Percentiles rank a stretch among this genome's conserved stretches.
Evolutionary conservation across 2,113 vertebrate species (phyloP).

Genomic region (Rhadina sibilatrix): DNA sequence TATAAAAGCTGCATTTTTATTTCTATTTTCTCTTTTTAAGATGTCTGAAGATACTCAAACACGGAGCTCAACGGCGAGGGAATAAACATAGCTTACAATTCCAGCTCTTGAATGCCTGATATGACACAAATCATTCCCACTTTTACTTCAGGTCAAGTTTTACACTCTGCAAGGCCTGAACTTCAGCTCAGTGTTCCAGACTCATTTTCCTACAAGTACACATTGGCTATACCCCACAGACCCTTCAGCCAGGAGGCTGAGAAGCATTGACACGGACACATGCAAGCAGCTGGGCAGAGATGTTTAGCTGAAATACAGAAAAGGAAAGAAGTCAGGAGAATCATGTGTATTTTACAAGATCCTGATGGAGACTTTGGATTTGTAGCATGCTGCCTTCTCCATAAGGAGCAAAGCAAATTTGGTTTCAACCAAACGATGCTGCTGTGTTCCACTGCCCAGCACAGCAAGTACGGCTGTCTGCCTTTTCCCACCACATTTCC

Average conservation of each 20-base stretch:
- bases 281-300: neutral
- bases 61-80: neutral
- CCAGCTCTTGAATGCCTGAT: neutral
- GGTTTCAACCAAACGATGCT: neutral
- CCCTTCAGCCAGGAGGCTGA: neutral
- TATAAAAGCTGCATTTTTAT: slow-evolving; percentile 27
- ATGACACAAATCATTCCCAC: neutral
- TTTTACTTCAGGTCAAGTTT: slow-evolving; percentile 2
- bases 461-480: neutral
- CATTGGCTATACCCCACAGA: neutral
- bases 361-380: neutral
- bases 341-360: neutral
- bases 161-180: neutral
- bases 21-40: slow-evolving; percentile 27
- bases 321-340: neutral
- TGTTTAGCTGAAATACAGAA: neutral
- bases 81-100: slow-evolving; percentile 24
- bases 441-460: neutral
- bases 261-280: accelerated
- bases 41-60: slow-evolving; percentile 1
- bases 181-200: neutral
- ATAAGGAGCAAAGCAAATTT: neutral
- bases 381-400: neutral
- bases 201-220: neutral
- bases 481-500: neutral